Percentiles rank a stretch among this genome's conserved stretches.
These are phyloP conservation scores for Callionymus lyra DNA, from an alignment of 2,113 vertebrate genomes.

Conservation along the genomic window DNA sequence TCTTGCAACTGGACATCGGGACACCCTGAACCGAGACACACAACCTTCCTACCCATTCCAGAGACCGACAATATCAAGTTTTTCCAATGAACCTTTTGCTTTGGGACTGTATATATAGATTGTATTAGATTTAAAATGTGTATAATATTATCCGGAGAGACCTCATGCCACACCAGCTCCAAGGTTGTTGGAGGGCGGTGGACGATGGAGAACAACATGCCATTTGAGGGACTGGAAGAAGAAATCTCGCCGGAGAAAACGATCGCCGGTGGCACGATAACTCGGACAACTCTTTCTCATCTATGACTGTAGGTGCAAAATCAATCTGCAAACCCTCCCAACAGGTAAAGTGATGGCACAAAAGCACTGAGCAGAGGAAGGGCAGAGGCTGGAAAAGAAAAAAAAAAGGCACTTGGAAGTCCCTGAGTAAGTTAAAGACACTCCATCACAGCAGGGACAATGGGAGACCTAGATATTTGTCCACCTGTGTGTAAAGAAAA, in stretches of 20 bases:
- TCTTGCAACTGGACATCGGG: too few relatives aligned
- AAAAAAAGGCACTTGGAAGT: conserved; percentile 22
- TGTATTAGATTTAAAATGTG: too few relatives aligned
- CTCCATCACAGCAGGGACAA: conserved; percentile 6
- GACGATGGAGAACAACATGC: neutral
- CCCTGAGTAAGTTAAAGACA: conserved; percentile 14
- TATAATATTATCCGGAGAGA: too few relatives aligned
- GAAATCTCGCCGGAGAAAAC: conserved; percentile 20
- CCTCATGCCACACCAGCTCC: too few relatives aligned
- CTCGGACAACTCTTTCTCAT: conserved; percentile 23
- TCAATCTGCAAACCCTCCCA: conserved; percentile 7
- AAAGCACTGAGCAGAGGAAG: conserved; percentile 42
- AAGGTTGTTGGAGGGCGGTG: conserved; percentile 2
- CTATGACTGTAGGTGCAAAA: conserved; percentile 20
- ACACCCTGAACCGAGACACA: too few relatives aligned
- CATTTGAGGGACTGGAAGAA: conserved; percentile 22
- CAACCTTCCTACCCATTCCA: too few relatives aligned
- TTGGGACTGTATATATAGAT: too few relatives aligned
- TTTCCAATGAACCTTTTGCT: too few relatives aligned
- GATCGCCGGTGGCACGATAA: conserved; percentile 18
- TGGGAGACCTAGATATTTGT: conserved; percentile 16
- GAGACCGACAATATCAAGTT: too few relatives aligned
- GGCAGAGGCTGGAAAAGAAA: conserved; percentile 1
- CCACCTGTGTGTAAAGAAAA: conserved; percentile 42
- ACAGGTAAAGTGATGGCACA: conserved; percentile 27